A percentile compares a stretch with the other conserved stretches of the same genome.
These are phyloP conservation scores for Zelostemma sp. DNA, from an alignment of 1,140 invertebrate genomes.

Conservation along the genomic window DNA sequence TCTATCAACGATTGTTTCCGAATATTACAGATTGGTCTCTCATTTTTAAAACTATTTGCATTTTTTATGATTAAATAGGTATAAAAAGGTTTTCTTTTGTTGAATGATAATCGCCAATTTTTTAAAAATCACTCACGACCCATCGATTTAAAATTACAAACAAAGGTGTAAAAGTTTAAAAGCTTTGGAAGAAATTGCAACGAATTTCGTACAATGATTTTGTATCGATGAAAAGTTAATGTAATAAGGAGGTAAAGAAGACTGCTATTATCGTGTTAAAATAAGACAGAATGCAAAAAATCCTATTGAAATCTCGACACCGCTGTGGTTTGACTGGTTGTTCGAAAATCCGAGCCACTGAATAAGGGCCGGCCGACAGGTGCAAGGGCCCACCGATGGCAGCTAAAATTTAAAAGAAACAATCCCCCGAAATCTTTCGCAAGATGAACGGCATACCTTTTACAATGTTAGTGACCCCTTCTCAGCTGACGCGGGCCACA, in stretches of 20 bases:
- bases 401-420: constrained; percentile 46
- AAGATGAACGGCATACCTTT: constrained; percentile 31
- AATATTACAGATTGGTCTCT: too few species aligned
- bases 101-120: too few species aligned
- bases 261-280: constrained; percentile 1
- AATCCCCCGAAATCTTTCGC: constrained; percentile 39
- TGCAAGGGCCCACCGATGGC: constrained; percentile 31
- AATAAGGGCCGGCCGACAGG: constrained; percentile 31
- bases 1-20: neutral
- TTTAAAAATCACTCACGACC: too few species aligned
- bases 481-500: constrained; percentile 5
- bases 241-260: neutral
- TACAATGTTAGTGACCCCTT: constrained; percentile 25
- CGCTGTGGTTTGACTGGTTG: constrained; percentile 39
- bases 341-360: constrained; percentile 36
- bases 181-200: too few species aligned
- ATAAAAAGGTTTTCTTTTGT: too few species aligned
- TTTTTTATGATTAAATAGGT: too few species aligned
- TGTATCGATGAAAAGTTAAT: too few species aligned
- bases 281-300: constrained; percentile 2
- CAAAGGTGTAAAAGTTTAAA: too few species aligned
- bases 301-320: constrained; percentile 38
- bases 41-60: too few species aligned
- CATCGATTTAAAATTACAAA: too few species aligned
- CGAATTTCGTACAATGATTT: too few species aligned